Evolutionary conservation across 2,888 invertebrate genomes (phyloP), one percentile per base, ranked within the genome.

Genomic region (Lithophane semibrunnea): DNA sequence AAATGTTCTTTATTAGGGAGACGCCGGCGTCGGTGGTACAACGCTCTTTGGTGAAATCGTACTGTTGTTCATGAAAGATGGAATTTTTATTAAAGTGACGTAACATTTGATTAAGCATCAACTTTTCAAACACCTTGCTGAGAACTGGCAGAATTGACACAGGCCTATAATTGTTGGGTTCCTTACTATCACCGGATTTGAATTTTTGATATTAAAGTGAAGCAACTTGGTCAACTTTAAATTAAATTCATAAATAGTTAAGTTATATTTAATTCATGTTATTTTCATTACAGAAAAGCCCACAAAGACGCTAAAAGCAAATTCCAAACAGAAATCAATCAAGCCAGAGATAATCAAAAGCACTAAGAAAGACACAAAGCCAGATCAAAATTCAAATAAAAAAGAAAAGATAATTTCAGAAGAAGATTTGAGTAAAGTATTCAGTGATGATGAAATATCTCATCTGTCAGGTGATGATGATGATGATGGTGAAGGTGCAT

Each of bases 391-490:
- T 37, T 0, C 52, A 21, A 84, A 68, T 8, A 78, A 79, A 37
- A 91, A 92, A 81, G 92, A 92, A 56, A 95, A 83, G 82, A 80
- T 93, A n/a, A 82, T 95, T 63, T 90, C 92, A 72, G 94, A 92
- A 88, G 90, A 92, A 84, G 93, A 96, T 77, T 83, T 95, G 24
- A 90, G 87, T 73, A 94, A 94, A 90, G 91, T 95, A 1, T 96
- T 96, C 66, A 96, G 96, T 93, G 96, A 96, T 88, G 96, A 96
- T 94, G 96, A 96, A 93, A 90, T 96, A 10, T 96, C 96, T 54
- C 93, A 95, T 88, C 86, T 96, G 44, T 95, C 95, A 75, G 92
- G 86, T 86, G 94, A 94, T 92, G 94, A 92, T 86, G 90, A 92
- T 75, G 90, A 92, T 75, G 83, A 87, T 72, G 90, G 90, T 47